These are phyloP conservation scores for Bergia puertoricense DNA, from an alignment of 92 coral and sea anemone genomes.

Conservation along the genomic window DNA sequence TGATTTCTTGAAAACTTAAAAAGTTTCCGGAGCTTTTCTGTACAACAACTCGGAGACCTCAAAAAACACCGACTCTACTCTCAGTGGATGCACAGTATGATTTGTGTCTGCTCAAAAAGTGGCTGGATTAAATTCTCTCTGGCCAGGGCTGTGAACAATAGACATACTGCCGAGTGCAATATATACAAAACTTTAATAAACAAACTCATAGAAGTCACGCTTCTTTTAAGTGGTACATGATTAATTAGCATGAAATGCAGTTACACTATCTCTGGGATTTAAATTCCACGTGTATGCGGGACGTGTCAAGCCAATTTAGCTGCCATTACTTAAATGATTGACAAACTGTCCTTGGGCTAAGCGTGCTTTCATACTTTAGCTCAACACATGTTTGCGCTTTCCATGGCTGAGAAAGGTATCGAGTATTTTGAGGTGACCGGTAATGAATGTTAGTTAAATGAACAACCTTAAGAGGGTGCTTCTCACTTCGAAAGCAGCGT, in stretches of 20 bases:
- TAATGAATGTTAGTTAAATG: neutral
- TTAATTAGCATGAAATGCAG: conserved; percentile 33
- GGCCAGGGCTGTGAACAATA: conserved; percentile 25
- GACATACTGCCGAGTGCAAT: conserved; percentile 36
- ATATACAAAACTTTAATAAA: conserved; percentile 17
- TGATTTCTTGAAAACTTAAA: neutral
- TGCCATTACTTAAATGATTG: conserved; percentile 1
- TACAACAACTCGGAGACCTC: conserved; percentile 3
- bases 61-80: neutral
- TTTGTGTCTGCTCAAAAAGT: neutral
- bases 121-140: conserved; percentile 37
- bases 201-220: conserved; percentile 35
- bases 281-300: neutral
- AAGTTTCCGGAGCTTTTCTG: neutral
- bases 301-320: conserved; percentile 8
- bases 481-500: neutral
- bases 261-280: conserved; percentile 15
- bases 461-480: conserved; percentile 24
- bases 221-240: conserved; percentile 36
- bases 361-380: neutral
- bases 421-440: neutral
- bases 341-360: neutral
- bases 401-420: neutral
- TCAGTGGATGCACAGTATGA: neutral
- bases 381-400: neutral